phyloP scores from a whole-genome alignment of 37 sponge, comb jelly and placozoan species.

The Sycon ciliatum region DNA sequence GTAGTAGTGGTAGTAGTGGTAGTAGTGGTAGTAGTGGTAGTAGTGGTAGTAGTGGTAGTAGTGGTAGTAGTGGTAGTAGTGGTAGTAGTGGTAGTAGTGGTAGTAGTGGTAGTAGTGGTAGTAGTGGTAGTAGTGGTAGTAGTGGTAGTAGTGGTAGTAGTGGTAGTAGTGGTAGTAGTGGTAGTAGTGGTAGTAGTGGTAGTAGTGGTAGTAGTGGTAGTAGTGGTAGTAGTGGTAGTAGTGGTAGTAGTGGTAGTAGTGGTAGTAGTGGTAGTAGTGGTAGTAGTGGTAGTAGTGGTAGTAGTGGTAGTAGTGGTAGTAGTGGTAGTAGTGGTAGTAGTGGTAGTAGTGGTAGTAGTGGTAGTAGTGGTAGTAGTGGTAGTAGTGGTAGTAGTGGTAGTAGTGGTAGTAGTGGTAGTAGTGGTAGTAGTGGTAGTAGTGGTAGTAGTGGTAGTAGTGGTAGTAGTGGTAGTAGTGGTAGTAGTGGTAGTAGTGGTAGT shows the following conservation, averaged over 20 bases:
- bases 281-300: conserved; percentile 8
- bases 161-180: conserved; percentile 9
- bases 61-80: conserved; percentile 9
- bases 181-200: conserved; percentile 9
- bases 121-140: conserved; percentile 9
- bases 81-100: conserved; percentile 9
- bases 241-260: conserved; percentile 9
- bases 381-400: conserved; percentile 9
- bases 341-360: conserved; percentile 9
- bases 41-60: conserved; percentile 8
- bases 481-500: conserved; percentile 9
- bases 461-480: conserved; percentile 8
- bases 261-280: conserved; percentile 9
- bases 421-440: conserved; percentile 9
- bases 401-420: conserved; percentile 8
- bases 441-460: conserved; percentile 9
- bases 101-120: conserved; percentile 8
- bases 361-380: conserved; percentile 9
- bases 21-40: conserved; percentile 9
- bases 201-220: conserved; percentile 9
- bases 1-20: conserved; percentile 9
- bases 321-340: conserved; percentile 9
- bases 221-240: conserved; percentile 8
- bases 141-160: conserved; percentile 9
- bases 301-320: conserved; percentile 9